Evolutionary conservation across 2,113 vertebrate genomes (phyloP).

Genomic region (Emberiza fucata): DNA sequence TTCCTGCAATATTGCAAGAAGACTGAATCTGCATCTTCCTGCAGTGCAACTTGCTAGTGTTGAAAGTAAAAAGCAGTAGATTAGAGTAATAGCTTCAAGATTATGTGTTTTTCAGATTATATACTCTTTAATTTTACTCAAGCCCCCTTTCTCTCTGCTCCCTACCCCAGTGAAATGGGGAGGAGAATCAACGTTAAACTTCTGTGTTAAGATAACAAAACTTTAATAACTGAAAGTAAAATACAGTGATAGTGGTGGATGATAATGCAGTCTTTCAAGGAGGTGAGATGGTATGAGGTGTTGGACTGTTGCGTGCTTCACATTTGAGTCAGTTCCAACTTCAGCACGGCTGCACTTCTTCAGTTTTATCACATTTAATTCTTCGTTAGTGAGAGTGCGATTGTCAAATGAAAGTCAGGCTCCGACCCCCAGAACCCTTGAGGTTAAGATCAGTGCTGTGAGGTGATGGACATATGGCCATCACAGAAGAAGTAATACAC

Average conservation of each 20-base stretch:
- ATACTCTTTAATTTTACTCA: neutral
- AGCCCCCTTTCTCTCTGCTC: neutral
- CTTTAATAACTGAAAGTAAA: neutral
- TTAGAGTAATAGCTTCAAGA: neutral
- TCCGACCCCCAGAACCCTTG: neutral
- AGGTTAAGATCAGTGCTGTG: neutral
- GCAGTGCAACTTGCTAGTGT: neutral
- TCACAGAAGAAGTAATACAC: neutral
- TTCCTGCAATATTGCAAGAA: neutral
- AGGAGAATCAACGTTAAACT: neutral
- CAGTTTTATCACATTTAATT: neutral
- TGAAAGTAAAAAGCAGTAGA: neutral
- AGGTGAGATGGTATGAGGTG: neutral
- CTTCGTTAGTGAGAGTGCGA: fast-evolving
- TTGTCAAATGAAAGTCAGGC: neutral
- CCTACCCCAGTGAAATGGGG: neutral
- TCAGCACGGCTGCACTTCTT: neutral
- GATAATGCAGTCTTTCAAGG: neutral
- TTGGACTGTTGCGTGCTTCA: neutral
- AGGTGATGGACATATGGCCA: too few relatives aligned
- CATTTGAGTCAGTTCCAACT: neutral
- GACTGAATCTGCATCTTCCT: fast-evolving
- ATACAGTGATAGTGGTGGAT: neutral
- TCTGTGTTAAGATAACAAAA: neutral
- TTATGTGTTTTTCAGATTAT: neutral